phyloP scores from a whole-genome alignment of 2,888 invertebrate genomes.

The Drosophila greeni region DNA sequence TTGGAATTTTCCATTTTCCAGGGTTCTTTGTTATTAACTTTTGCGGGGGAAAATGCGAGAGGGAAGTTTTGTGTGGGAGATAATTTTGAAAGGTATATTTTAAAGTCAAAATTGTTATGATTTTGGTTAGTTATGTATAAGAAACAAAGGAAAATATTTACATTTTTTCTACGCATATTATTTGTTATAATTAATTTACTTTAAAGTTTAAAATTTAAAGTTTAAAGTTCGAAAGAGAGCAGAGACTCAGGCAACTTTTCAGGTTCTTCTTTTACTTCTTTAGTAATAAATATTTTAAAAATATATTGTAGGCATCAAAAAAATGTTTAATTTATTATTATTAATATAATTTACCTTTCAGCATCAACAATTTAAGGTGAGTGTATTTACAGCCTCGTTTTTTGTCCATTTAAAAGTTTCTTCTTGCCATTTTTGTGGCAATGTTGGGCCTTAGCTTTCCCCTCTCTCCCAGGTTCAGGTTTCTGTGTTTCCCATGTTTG shows the following conservation, averaged over 20 bases:
- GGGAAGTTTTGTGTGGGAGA: neutral
- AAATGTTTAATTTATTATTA: too few relatives aligned
- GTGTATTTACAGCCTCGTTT: constrained; percentile 11
- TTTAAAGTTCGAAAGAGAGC: neutral
- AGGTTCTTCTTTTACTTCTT: neutral
- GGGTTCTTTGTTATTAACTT: neutral
- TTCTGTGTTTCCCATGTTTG: constrained; percentile 23
- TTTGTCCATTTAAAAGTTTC: neutral
- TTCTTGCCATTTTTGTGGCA: constrained; percentile 11
- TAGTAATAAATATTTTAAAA: too few relatives aligned
- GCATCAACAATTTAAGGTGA: neutral
- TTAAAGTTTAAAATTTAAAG: neutral
- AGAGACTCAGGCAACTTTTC: too few relatives aligned
- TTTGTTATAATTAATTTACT: neutral
- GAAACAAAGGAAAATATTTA: too few relatives aligned
- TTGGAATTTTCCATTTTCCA: constrained; percentile 51
- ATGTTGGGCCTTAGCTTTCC: constrained; percentile 12
- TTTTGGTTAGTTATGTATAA: too few relatives aligned
- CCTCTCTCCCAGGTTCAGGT: constrained; percentile 6
- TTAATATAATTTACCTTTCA: neutral
- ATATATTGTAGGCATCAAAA: neutral
- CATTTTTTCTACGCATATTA: neutral
- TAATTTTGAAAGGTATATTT: neutral
- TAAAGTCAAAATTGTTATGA: neutral
- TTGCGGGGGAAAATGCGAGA: neutral